A percentile compares a stretch with the other conserved stretches of the same genome.
These are phyloP conservation scores for Crossaster papposus DNA, from an alignment of 53 echinoderm and acorn worm genomes.

Conservation along the genomic window DNA sequence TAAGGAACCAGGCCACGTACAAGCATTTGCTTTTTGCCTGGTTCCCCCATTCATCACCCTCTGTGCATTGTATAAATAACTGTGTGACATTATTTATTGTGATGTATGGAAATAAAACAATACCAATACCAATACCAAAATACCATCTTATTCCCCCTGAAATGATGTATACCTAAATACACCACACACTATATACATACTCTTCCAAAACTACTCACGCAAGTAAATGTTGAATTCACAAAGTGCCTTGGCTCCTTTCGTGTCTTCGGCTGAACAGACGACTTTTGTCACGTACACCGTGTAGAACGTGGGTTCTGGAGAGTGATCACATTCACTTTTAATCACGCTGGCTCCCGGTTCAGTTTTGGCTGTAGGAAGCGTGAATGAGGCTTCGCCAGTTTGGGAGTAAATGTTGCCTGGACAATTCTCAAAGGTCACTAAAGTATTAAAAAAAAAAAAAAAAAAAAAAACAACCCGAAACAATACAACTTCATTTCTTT, in stretches of 20 bases:
- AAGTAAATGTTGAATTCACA: constrained; percentile 23
- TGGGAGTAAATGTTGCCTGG: constrained; percentile 41
- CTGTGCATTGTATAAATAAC: no score
- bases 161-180: no score
- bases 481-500: neutral
- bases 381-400: constrained; percentile 18
- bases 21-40: no score
- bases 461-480: neutral
- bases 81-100: no score
- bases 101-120: no score
- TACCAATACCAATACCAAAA: no score
- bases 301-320: constrained; percentile 8
- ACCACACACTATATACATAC: no score
- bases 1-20: no score
- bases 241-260: neutral
- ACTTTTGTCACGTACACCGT: constrained; percentile 12
- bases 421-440: constrained; percentile 32
- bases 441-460: neutral
- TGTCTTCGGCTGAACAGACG: constrained; percentile 15
- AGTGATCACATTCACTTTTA: neutral
- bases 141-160: no score
- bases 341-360: neutral
- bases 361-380: constrained; percentile 9
- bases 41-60: no score
- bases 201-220: neutral